Evolutionary conservation across 2,888 invertebrate genomes (phyloP), one percentile per base, ranked within the genome.

Genomic region (Lasioglossum villosulum): DNA sequence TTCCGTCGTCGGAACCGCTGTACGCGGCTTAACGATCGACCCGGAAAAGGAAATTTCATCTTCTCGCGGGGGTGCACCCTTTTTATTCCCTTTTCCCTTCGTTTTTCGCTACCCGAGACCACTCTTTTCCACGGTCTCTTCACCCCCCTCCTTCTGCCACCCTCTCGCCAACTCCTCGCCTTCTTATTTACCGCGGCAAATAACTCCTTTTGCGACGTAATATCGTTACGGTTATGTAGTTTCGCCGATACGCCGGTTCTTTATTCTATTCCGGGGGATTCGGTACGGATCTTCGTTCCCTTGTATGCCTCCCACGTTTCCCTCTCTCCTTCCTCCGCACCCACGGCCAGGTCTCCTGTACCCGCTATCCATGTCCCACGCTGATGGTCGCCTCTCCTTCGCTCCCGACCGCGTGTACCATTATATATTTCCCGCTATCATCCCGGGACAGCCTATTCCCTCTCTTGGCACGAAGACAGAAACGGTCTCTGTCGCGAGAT

Each of bases 21-120:
- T 83, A 83, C 78, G 83, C 78, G 79, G 83, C 87, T 89, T 90
- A 89, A 91, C 91, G 88, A 91, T 84, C 89, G 81, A 86, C 73
- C 86, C 86, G 79, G 86, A 84, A 88, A 82, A 89, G 89, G 87
- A 91, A 90, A 91, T 91, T 90, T 91, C 86, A 91, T 91, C 90
- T 91, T 86, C 84, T 82, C 87, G 75, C 87, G 82, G 75, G 59
- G 52, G 59, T 77, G 75, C 80, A 63, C 80, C 72, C 82, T 80
- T 89, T 86, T 74, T 84, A 72, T 30, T 76, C 56, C 75, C 30
- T 37, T 56, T 71, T 45, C 78, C 86, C 37, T 73, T 77, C 42
- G 30, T 78, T 68, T 75, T 80, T 73, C 77, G 37, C 66, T 56
- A 71, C n/a, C 71, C 72, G 27, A 63, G 27, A 63, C 66, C 75